A percentile compares a stretch with the other conserved stretches of the same genome.
phyloP scores from a whole-genome alignment of 1,140 invertebrate genomes.

The Bombus terrestris region DNA sequence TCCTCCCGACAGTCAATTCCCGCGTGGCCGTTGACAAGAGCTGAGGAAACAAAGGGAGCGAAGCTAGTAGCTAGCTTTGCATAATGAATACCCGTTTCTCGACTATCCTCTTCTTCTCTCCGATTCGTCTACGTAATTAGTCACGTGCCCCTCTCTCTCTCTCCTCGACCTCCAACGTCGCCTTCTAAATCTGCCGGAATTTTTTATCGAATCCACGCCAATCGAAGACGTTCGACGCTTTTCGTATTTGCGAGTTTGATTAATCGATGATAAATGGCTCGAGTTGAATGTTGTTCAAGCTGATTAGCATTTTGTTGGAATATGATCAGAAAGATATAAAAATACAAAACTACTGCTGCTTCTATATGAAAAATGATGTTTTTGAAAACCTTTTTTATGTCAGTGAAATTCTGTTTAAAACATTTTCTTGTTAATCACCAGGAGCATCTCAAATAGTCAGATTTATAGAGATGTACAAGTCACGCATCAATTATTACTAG shows the following conservation, averaged over 20 bases:
- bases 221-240: neutral
- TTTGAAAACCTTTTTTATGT: too few relatives aligned
- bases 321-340: too few relatives aligned
- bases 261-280: constrained; percentile 16
- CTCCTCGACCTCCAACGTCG: too few relatives aligned
- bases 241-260: constrained; percentile 3
- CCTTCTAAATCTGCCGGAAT: neutral
- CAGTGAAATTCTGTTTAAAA: too few relatives aligned
- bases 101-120: neutral
- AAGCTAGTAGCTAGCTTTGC: neutral
- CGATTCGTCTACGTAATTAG: constrained; percentile 32
- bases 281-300: neutral
- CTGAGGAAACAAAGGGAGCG: constrained; percentile 25
- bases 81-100: constrained; percentile 48
- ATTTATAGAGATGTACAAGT: too few relatives aligned
- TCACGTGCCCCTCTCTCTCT: neutral
- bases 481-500: too few relatives aligned
- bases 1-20: constrained; percentile 19
- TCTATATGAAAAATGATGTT: too few relatives aligned
- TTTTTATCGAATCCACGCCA: neutral
- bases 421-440: too few relatives aligned
- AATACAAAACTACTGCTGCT: too few relatives aligned
- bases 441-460: too few relatives aligned
- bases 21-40: constrained; percentile 14
- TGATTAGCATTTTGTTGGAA: neutral